Base-by-base conservation (phyloP, 2,797 vertebrate genomes). In the Hoplostethus atlanticus region DNA sequence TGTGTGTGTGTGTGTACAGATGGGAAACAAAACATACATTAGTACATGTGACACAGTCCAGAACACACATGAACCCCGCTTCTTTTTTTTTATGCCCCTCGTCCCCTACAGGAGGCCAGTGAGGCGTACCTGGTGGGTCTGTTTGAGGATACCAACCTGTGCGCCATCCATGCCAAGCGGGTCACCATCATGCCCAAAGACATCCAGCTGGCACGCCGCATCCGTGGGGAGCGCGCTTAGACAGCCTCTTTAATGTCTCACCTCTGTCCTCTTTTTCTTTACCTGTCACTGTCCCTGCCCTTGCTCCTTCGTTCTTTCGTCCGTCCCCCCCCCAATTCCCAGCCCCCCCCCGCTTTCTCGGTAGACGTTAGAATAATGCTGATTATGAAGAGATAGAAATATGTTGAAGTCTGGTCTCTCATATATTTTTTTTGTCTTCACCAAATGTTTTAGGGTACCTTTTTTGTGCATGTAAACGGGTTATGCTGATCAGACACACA, bases 131-230 rank as follows among this genome's bases (percentile, higher is more conserved):
- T 97, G 92, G 96, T 97, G 64, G 96, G 96, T 13, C 86, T 96
- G 2, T 96, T 97, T 3, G 96, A 97, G 85, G 96, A 97, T 92
- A 97, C 96, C 63, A 97, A 97, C 92, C 93, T 97, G 90, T 97
- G 96, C 67, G 96, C 96, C 87, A 97, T 97, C 90, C 96, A 97
- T 66, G 96, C 96, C 91, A 97, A 97, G 94, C 93, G 97, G 16
- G 96, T 97, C 88, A 96, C 96, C 80, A 97, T 96, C 88, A 97
- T 97, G 96, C 96, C 96, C 77, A 96, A 97, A 92, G 96, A 97
- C 93, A 97, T 97, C 92, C 96, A 97, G 94, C 93, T 97, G 94
- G 96, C 96, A 2, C 95, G 96, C 0, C 96, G 96, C 77, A 97
- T 97, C 87, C 96, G 96, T 0, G 95, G 96, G 30, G 96, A 97